These are phyloP conservation scores for Dermochelys coriacea DNA, from an alignment of 2,797 vertebrate genomes.

Conservation along the genomic window DNA sequence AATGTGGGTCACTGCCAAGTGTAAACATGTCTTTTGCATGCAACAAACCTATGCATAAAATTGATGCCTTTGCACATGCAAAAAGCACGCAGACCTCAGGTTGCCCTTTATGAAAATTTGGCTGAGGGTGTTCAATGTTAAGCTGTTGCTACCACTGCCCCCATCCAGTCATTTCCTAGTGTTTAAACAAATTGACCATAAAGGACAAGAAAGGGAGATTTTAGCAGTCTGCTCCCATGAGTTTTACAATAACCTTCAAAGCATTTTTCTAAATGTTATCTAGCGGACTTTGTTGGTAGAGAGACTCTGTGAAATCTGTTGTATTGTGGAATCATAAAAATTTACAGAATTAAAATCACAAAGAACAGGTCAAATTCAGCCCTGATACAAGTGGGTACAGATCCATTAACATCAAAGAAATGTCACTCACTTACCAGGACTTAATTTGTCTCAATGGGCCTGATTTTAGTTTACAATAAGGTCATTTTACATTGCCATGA, in stretches of 20 bases:
- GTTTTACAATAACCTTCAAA: background rate
- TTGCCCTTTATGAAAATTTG: background rate
- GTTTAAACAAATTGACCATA: background rate
- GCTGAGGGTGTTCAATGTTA: background rate
- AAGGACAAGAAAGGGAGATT: rapidly evolving
- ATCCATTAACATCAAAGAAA: background rate
- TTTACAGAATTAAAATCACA: background rate
- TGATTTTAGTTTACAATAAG: background rate
- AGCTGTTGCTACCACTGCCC: background rate
- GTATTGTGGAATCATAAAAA: background rate
- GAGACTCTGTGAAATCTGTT: background rate
- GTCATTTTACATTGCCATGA: background rate
- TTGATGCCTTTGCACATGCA: rapidly evolving
- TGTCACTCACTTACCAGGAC: background rate
- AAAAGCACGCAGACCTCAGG: background rate
- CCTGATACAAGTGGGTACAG: background rate
- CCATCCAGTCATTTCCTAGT: background rate
- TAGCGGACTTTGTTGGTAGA: rapidly evolving
- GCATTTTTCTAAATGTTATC: background rate
- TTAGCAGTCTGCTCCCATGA: background rate
- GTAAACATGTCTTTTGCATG: background rate
- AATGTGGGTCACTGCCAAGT: background rate
- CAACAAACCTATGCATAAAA: background rate
- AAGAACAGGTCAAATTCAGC: background rate
- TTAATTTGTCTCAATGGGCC: background rate